A percentile compares a stretch with the other conserved stretches of the same genome.
phyloP scores from a whole-genome alignment of 2,797 vertebrate genomes.

The Orientallactaga sibirica region DNA sequence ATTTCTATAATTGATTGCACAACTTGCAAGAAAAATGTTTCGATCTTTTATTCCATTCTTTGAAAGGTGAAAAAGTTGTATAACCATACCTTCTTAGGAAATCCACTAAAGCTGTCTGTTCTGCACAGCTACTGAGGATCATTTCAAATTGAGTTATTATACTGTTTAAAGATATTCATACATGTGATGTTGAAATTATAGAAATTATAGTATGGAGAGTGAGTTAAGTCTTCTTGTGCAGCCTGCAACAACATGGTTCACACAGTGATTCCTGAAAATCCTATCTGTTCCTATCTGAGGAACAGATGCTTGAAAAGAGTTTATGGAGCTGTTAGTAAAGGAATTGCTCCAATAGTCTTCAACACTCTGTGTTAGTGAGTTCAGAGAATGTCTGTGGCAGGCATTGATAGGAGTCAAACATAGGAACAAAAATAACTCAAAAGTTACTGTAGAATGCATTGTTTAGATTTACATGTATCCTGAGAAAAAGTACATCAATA shows the following conservation, averaged over 20 bases:
- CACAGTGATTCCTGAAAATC: background rate
- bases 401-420: background rate
- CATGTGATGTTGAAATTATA: background rate
- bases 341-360: background rate
- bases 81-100: conserved; percentile 2
- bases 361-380: background rate
- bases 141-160: background rate
- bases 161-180: background rate
- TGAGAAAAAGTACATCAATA: background rate
- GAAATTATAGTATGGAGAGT: background rate
- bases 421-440: background rate
- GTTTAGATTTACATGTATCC: background rate
- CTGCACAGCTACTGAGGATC: background rate
- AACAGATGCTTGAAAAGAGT: background rate
- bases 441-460: background rate
- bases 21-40: background rate
- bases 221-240: background rate
- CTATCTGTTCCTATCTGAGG: background rate
- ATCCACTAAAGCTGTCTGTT: background rate
- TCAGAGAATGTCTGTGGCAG: background rate
- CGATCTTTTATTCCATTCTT: conserved; percentile 14
- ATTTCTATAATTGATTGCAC: background rate
- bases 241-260: background rate
- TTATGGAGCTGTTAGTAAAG: background rate
- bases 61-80: background rate